Evolutionary conservation across 2,113 vertebrate genomes (phyloP), one percentile per base, ranked within the genome.

Genomic region (Galemys pyrenaicus): DNA sequence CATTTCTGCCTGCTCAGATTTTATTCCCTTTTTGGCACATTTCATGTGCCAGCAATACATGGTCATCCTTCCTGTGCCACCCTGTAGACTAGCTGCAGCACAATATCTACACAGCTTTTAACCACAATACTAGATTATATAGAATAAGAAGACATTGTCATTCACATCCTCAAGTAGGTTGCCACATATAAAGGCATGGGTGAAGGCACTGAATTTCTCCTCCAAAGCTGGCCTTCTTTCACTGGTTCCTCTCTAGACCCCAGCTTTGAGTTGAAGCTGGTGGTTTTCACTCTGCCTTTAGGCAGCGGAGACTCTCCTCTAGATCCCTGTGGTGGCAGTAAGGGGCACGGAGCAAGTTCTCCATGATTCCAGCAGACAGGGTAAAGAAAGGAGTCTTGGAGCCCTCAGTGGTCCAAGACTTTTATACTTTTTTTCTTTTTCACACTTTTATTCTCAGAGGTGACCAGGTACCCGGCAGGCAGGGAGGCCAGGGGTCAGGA

Each of bases 21-120:
- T 84, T 83, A 86, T 80, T 88, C 35, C 44, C 70, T 60, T 91
- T 80, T 91, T 19, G 32, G n/a, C 91, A 80, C 79, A 70, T 91
- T 82, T 75, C 37, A 74, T 35, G 86, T 22, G 80, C 24, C n/a
- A 26, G 65, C 85, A 35, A 85, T 44, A 70, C n/a, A 35, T 20
- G 16, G 62, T 28, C 12, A 67, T 35, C 13, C 44, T 89, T n/a
- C 30, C 71, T 81, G 70, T 60, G 41, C 74, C 70, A 41, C 41
- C 68, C 73, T 68, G 54, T 65, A 86, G 68, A 82, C 16, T 28
- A 39, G 87, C 67, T 7, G 9, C 32, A 56, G 44, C 9, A 20
- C 20, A 35, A 41, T n/a, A 13, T 19, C 67, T 22, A 15, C 35
- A 22, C 19, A 30, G 16, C 17, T 94, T 39, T 35, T 16, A 35